Percentiles rank a stretch among this genome's conserved stretches.
phyloP scores from a whole-genome alignment of 2,797 vertebrate genomes.

The Bradypodion ventrale region DNA sequence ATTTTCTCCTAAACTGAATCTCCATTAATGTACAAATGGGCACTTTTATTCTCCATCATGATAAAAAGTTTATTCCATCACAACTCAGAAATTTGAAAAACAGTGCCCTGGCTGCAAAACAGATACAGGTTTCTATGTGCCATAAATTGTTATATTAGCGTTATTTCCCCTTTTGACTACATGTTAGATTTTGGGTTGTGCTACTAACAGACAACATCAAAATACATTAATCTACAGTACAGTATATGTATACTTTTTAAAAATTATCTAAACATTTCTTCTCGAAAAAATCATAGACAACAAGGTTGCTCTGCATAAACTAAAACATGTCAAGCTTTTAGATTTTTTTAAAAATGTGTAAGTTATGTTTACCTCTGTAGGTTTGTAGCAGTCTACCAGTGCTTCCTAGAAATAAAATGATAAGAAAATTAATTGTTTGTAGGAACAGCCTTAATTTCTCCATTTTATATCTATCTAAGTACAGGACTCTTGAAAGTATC shows the following conservation, averaged over 20 bases:
- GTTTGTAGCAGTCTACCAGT: constrained; percentile 93
- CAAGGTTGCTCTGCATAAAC: neutral
- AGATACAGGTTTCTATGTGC: neutral
- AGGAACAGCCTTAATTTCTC: neutral
- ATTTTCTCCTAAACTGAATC: neutral
- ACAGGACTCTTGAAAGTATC: neutral
- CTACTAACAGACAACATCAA: neutral
- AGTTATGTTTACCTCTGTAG: constrained; percentile 88
- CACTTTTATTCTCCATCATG: neutral
- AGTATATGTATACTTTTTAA: neutral
- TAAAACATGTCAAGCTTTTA: constrained; percentile 25
- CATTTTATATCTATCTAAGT: neutral
- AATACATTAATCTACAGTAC: neutral
- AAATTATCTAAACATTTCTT: neutral
- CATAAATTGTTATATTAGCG: neutral
- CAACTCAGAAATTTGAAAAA: neutral
- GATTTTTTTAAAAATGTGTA: constrained; percentile 29
- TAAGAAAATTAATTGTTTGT: constrained; percentile 51
- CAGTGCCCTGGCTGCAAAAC: neutral
- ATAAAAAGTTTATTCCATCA: neutral
- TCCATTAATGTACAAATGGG: neutral
- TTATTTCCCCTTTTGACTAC: neutral
- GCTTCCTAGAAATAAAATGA: constrained; percentile 83
- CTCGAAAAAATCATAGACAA: neutral
- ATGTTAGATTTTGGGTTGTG: neutral